These are phyloP conservation scores for Psittacula echo DNA, from an alignment of 2,797 vertebrate genomes.

Conservation along the genomic window DNA sequence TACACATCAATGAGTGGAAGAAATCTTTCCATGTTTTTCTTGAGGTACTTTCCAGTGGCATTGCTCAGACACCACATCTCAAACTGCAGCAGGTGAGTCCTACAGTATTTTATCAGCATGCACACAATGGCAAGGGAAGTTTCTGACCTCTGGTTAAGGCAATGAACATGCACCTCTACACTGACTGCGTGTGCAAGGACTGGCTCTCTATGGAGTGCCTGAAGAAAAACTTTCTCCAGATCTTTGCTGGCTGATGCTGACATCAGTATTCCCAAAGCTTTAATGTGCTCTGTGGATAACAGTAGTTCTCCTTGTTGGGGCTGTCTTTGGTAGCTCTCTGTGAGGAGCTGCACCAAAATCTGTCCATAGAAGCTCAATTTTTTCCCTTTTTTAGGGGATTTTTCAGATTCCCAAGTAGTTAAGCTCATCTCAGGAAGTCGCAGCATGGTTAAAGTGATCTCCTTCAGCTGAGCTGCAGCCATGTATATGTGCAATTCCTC, in stretches of 20 bases:
- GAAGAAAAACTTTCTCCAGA: conserved; percentile 83
- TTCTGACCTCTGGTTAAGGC: conserved; percentile 74
- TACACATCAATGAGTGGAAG: conserved; percentile 83
- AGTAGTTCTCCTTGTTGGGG: conserved; percentile 62
- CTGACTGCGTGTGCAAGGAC: conserved; percentile 76
- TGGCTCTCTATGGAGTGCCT: conserved; percentile 79
- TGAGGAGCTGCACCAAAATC: conserved; percentile 84
- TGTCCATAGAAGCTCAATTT: conserved; percentile 83
- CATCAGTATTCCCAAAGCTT: conserved; percentile 82
- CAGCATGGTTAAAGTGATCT: conserved; percentile 84
- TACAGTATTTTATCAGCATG: conserved; percentile 82
- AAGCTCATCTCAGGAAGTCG: conserved; percentile 81
- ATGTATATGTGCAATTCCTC: conserved; percentile 82
- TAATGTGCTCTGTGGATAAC: conserved; percentile 81
- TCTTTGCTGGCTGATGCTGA: conserved; percentile 78
- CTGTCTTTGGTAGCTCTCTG: conserved; percentile 57
- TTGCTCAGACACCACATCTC: conserved; percentile 88
- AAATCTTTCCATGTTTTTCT: conserved; percentile 68
- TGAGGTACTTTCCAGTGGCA: conserved; percentile 65
- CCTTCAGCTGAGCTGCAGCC: conserved; percentile 75
- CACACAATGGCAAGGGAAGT: conserved; percentile 62
- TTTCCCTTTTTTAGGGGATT: neutral
- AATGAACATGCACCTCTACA: conserved; percentile 81
- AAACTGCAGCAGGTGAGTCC: conserved; percentile 86
- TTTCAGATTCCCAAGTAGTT: conserved; percentile 32